These are phyloP conservation scores for Seira sanloemensis DNA, from an alignment of 2,888 invertebrate species.

Conservation along the genomic window DNA sequence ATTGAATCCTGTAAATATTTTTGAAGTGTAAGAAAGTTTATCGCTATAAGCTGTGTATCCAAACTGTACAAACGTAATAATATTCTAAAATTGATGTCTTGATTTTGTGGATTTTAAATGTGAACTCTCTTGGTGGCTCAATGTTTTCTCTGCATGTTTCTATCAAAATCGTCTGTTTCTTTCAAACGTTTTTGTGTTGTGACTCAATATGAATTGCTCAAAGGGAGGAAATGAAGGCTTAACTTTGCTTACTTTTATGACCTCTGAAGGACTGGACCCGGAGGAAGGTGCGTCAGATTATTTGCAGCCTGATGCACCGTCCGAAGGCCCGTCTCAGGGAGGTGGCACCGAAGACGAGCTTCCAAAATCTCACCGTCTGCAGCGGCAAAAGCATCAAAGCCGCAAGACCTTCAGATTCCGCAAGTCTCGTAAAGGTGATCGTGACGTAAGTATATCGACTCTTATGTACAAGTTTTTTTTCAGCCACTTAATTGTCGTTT, in stretches of 20 bases:
- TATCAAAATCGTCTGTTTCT: conserved; percentile 18
- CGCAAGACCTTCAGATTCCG: conserved; percentile 93
- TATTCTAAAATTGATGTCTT: too few relatives aligned
- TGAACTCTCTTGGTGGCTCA: conserved; percentile 27
- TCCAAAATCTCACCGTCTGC: conserved; percentile 81
- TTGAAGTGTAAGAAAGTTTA: too few relatives aligned
- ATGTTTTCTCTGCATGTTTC: conserved; percentile 6
- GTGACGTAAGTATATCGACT: conserved; percentile 79
- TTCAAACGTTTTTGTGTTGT: conserved; percentile 14
- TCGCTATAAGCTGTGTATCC: too few relatives aligned
- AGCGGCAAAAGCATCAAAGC: conserved; percentile 94
- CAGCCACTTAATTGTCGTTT: neutral
- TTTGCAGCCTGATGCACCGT: conserved; percentile 58
- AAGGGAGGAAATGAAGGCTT: neutral
- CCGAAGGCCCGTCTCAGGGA: conserved; percentile 61
- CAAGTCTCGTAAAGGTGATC: conserved; percentile 84
- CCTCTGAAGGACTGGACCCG: conserved; percentile 44
- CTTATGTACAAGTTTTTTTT: too few relatives aligned
- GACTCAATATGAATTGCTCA: neutral
- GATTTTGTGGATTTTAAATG: conserved; percentile 24
- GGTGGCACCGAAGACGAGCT: conserved; percentile 66
- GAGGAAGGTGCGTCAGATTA: conserved; percentile 49
- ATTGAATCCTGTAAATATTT: too few relatives aligned
- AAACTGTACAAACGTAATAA: too few relatives aligned
- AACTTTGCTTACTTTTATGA: neutral